These are phyloP conservation scores for Trisateles emortualis DNA, from an alignment of 2,888 invertebrate genomes.

Conservation along the genomic window DNA sequence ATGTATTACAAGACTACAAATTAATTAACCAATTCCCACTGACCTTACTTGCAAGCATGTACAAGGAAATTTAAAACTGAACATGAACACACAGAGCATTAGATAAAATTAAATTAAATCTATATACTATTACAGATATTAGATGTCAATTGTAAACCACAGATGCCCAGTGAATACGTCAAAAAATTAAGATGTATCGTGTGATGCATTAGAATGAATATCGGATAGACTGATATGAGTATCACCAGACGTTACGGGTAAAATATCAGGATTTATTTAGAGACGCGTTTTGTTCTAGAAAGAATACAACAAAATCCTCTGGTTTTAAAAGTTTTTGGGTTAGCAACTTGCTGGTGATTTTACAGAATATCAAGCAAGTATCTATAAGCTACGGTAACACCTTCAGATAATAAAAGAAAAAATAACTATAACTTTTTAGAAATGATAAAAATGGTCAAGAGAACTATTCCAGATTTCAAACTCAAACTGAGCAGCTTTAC, in stretches of 20 bases:
- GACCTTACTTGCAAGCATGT: conserved; percentile 25
- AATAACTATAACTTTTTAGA: no score
- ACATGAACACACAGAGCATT: conserved; percentile 29
- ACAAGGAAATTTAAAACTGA: conserved; percentile 35
- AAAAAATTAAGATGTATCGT: conserved; percentile 55
- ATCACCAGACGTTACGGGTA: not conserved
- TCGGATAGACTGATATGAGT: conserved; percentile 24
- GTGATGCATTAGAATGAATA: conserved; percentile 48
- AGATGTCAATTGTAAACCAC: conserved; percentile 47
- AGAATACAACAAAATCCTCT: no score
- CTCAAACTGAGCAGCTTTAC: no score
- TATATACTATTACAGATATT: conserved; percentile 43
- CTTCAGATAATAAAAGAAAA: no score
- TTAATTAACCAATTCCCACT: conserved; percentile 19
- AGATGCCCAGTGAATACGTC: conserved; percentile 48
- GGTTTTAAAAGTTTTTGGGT: no score
- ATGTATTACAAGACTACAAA: not conserved
- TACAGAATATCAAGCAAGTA: no score
- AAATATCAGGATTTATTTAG: conserved; percentile 10
- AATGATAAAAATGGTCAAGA: no score
- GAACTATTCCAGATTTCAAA: no score
- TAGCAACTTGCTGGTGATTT: no score
- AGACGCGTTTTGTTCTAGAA: no score
- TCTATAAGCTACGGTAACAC: no score
- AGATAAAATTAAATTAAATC: conserved; percentile 42